phyloP scores from a whole-genome alignment of 2,797 vertebrate species.

The Syngnathus rostellatus region DNA sequence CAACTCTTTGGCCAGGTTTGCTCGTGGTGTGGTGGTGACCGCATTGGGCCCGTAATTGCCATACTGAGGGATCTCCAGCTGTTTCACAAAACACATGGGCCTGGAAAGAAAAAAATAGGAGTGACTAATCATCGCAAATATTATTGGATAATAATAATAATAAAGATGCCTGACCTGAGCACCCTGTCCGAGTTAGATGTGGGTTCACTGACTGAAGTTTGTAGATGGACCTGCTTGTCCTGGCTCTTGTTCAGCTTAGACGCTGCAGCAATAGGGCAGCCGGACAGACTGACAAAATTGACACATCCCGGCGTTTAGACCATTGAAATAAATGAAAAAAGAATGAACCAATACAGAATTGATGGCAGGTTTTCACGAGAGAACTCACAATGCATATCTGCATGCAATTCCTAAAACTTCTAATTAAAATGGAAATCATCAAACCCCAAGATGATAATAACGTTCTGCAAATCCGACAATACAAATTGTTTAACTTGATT shows the following conservation, averaged over 20 bases:
- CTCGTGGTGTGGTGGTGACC: conserved; percentile 86
- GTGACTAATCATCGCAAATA: background rate
- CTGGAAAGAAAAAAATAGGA: conserved; percentile 50
- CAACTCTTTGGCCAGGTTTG: conserved; percentile 97
- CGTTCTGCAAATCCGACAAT: too few species aligned
- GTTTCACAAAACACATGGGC: conserved; percentile 99
- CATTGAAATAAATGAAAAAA: background rate
- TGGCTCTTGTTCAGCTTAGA: conserved; percentile 88
- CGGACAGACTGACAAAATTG: conserved; percentile 75
- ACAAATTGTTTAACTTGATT: too few species aligned
- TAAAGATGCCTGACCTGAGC: conserved; percentile 76
- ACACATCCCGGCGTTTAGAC: conserved; percentile 14
- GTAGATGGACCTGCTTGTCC: conserved; percentile 76
- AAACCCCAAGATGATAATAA: too few species aligned
- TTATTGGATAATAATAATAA: background rate
- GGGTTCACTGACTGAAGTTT: conserved; percentile 74
- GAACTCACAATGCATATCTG: background rate
- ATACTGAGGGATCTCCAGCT: conserved; percentile 94
- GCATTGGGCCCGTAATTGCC: conserved; percentile 88
- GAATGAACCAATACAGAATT: background rate
- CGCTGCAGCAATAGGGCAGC: conserved; percentile 93
- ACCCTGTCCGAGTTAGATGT: conserved; percentile 88
- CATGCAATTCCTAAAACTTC: background rate
- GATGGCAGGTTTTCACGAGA: background rate
- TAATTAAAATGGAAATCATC: background rate